phyloP scores from a whole-genome alignment of 2,888 invertebrate species.

The Callosobruchus maculatus region DNA sequence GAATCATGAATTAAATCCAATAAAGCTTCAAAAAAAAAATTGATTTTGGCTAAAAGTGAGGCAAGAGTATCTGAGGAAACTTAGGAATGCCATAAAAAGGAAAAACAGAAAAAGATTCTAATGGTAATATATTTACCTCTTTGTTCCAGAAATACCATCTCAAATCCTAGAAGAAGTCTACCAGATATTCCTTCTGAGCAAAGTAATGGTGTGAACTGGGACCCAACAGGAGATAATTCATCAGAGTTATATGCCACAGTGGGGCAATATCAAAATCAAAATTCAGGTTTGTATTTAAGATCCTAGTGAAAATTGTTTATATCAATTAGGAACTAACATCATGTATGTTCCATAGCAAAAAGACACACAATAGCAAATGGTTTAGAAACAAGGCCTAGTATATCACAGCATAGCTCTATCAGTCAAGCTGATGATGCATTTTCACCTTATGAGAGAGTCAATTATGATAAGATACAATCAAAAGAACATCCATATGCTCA shows the following conservation, averaged over 20 bases:
- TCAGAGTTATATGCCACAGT: slow-evolving; percentile 86
- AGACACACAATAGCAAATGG: slow-evolving; percentile 40
- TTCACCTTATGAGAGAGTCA: slow-evolving; percentile 64
- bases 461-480: slow-evolving; percentile 57
- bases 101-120: too few relatives aligned
- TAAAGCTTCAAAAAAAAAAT: too few relatives aligned
- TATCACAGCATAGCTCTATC: slow-evolving; percentile 60
- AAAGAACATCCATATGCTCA: slow-evolving; percentile 71
- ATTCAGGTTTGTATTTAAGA: slow-evolving; percentile 9
- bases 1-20: too few relatives aligned
- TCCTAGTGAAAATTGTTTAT: slow-evolving; percentile 18
- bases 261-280: slow-evolving; percentile 40
- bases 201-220: slow-evolving; percentile 41
- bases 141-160: slow-evolving; percentile 33
- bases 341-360: slow-evolving; percentile 33
- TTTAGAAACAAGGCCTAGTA: slow-evolving; percentile 50
- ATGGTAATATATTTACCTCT: slow-evolving; percentile 13
- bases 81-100: too few relatives aligned
- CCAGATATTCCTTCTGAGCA: slow-evolving; percentile 75
- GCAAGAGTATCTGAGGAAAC: too few relatives aligned
- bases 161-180: slow-evolving; percentile 69
- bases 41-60: too few relatives aligned
- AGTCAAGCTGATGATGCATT: slow-evolving; percentile 51
- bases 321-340: too few relatives aligned
- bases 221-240: slow-evolving; percentile 64